Conservation (phyloP, 2,888 invertebrate genomes). For the Oconnorella tubifera region DNA sequence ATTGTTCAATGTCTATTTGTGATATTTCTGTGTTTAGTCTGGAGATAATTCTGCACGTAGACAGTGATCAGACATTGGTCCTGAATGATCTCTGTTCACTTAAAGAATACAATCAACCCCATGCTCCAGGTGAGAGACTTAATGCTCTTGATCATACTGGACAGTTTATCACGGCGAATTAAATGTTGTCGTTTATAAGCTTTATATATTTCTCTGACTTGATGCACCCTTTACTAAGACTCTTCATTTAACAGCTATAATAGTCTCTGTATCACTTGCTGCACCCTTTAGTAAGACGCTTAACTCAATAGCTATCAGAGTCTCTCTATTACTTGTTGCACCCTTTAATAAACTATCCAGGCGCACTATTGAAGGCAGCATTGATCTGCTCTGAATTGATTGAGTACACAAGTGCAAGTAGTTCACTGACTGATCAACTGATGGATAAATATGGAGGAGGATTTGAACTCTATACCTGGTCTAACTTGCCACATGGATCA, state of each 20-base stretch:
- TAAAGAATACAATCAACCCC: conserved; percentile 56
- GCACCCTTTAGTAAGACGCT: too few species aligned
- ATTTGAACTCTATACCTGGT: conserved; percentile 58
- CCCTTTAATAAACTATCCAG: too few species aligned
- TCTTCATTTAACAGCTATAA: too few species aligned
- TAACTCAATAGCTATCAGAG: too few species aligned
- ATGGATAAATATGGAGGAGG: conserved; percentile 52
- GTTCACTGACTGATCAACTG: conserved; percentile 49
- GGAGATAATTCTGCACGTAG: conserved; percentile 42
- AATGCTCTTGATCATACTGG: neutral
- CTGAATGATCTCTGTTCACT: conserved; percentile 49
- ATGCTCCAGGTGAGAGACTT: conserved; percentile 53
- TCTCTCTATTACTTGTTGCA: too few species aligned
- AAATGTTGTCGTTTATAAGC: too few species aligned
- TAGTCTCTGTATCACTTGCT: too few species aligned
- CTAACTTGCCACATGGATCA: conserved; percentile 59
- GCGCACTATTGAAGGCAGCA: conserved; percentile 59
- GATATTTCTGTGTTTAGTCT: conserved; percentile 30
- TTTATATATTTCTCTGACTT: too few species aligned
- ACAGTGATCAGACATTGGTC: conserved; percentile 39
- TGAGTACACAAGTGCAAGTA: conserved; percentile 37
- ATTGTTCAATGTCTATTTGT: neutral
- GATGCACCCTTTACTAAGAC: too few species aligned
- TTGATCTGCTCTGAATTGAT: conserved; percentile 56
- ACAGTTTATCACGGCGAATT: neutral